Conservation (phyloP, 2,113 vertebrate species). For the Acinonyx jubatus region DNA sequence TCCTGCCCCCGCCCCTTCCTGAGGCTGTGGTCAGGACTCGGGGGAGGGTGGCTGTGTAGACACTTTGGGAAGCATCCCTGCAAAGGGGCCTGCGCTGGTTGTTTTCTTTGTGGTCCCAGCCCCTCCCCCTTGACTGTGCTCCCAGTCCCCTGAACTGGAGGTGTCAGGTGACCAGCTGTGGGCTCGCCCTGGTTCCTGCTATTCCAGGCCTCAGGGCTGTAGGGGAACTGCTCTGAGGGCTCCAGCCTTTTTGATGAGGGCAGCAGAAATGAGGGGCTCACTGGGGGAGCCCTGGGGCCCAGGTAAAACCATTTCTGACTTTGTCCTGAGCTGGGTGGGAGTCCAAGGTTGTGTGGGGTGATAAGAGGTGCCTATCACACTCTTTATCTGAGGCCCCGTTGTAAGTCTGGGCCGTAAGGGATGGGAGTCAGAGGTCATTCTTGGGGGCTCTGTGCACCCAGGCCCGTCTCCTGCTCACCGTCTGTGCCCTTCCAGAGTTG, state of each 20-base stretch:
- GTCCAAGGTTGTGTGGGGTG: constrained; percentile 56
- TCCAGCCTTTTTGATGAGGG: constrained; percentile 63
- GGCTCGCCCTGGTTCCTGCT: background rate
- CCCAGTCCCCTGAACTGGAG: background rate
- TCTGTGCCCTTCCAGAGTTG: background rate
- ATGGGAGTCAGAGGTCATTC: background rate
- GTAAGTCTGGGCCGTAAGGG: background rate
- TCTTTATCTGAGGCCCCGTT: constrained; percentile 64
- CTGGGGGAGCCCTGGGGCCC: constrained; percentile 28
- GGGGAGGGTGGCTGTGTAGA: background rate
- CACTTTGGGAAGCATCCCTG: too few relatives aligned
- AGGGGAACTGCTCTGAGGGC: background rate
- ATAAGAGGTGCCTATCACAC: constrained; percentile 43
- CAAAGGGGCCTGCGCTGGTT: background rate
- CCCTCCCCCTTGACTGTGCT: background rate
- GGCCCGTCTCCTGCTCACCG: background rate
- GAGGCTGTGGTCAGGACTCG: background rate
- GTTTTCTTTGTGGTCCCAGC: background rate
- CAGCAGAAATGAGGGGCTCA: constrained; percentile 63
- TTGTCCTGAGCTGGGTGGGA: constrained; percentile 62
- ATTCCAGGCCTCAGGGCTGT: background rate
- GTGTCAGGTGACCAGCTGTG: background rate
- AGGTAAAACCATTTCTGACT: constrained; percentile 49
- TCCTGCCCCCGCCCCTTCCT: background rate
- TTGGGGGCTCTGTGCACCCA: background rate